These are phyloP conservation scores for Eudemis profundana DNA, from an alignment of 2,888 invertebrate genomes.

Conservation along the genomic window DNA sequence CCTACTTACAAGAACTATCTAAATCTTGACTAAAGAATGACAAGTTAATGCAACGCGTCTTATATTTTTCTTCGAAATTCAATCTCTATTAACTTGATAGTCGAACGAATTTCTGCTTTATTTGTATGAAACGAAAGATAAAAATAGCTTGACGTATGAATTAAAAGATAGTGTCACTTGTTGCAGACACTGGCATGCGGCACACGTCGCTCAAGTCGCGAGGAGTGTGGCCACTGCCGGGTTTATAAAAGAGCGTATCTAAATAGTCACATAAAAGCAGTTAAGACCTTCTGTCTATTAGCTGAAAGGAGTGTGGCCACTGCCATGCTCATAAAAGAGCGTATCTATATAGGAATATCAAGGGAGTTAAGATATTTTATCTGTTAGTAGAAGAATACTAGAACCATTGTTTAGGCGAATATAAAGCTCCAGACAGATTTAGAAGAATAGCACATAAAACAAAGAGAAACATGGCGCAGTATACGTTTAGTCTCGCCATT, in stretches of 20 bases:
- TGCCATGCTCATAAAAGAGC: conserved; percentile 4
- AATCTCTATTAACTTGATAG: not conserved
- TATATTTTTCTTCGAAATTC: not conserved
- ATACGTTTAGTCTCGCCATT: no score
- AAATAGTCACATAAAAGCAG: no score
- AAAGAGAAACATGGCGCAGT: no score
- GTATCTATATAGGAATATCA: not conserved
- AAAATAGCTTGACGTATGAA: conserved; percentile 41
- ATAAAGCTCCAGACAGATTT: not conserved
- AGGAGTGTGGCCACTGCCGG: no score
- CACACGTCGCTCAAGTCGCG: conserved; percentile 42
- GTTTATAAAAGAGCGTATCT: no score
- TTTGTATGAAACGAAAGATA: not conserved
- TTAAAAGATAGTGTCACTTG: conserved; percentile 64
- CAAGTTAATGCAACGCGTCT: conserved; percentile 8
- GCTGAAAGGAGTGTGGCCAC: conserved; percentile 3
- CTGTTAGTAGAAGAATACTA: not conserved
- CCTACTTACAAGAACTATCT: no score
- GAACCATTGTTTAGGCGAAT: conserved; percentile 28
- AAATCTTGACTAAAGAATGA: conserved; percentile 11
- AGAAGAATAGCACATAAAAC: not conserved
- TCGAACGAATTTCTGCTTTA: not conserved
- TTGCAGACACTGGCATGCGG: conserved; percentile 65
- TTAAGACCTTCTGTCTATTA: no score
- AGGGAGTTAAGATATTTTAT: not conserved